These are phyloP conservation scores for Trilocha varians DNA, from an alignment of 2,888 invertebrate genomes.

Conservation along the genomic window DNA sequence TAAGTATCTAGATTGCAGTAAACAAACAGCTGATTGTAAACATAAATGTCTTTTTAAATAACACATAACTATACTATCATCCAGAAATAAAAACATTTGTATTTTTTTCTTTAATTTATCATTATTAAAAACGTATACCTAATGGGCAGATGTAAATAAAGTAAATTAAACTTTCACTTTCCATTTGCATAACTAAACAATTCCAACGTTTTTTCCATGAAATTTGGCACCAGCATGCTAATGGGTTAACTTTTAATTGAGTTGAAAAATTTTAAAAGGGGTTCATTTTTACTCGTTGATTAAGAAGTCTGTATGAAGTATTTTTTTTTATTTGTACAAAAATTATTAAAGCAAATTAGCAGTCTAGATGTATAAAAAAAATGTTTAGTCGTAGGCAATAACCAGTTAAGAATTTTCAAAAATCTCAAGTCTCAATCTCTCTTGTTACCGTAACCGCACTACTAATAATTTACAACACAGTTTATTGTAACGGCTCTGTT, in stretches of 20 bases:
- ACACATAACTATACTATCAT: no score
- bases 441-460: constrained; percentile 17
- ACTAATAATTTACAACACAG: not conserved
- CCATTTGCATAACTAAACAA: not conserved
- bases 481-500: not conserved
- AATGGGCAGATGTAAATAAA: no score
- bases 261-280: not conserved
- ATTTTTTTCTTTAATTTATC: no score
- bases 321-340: no score
- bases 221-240: not conserved
- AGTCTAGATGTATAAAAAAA: no score
- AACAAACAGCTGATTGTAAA: no score
- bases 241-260: not conserved
- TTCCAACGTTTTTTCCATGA: not conserved
- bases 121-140: no score
- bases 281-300: not conserved
- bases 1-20: no score
- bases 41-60: no score
- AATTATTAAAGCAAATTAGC: no score
- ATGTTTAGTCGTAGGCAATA: no score
- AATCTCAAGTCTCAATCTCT: constrained; percentile 7
- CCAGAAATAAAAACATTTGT: no score
- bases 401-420: constrained; percentile 1
- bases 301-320: not conserved
- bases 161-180: not conserved